Evolutionary conservation across 2,797 vertebrate genomes (phyloP), one percentile per base, ranked within the genome.

Genomic region (Sebastes steindachneri): DNA sequence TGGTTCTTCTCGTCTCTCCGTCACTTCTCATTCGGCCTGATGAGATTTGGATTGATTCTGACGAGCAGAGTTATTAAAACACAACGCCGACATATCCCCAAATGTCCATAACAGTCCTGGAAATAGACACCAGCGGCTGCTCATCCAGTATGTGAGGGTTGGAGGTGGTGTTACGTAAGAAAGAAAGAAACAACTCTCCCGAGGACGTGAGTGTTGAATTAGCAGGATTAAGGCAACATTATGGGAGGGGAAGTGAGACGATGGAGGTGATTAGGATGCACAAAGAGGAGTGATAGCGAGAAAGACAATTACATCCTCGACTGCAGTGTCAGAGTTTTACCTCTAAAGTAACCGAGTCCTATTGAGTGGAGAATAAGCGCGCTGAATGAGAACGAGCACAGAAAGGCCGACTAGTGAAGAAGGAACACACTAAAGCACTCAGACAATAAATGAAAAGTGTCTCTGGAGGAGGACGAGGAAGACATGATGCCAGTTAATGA

Each of bases 31-130:
- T 86, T 73, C 19, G 0, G 4, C 10, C 65, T 54, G 72, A 75
- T 69, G 55, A 77, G 68, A 77, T 74, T 19, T 25, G 53, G 54
- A 88, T 81, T 29, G 81, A 70, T 73, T 63, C 17, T 83, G 86
- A 85, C 82, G 81, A 9, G 72, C 79, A 15, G 23, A 28, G 53
- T 71, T 88, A 84, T 84, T 85, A 85, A 67, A 76, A 81, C 69
- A 68, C 67, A 73, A 60, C 67, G 9, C 54, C 15, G 1, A 59
- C 65, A n/a, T 58, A 77, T 69, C 28, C 67, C 23, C 59, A 45
- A 23, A 78, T 31, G 31, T 79, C 63, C 73, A 55, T 9, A 68
- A 73, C 54, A 17, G 31, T 25, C 55, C 73, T 62, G 70, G 41
- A 66, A 83, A 83, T 17, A 68, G n/a, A 66, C 60, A 21, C 59